Base-by-base conservation (phyloP, 1,140 invertebrate species). In the Drosophila asahinai region DNA sequence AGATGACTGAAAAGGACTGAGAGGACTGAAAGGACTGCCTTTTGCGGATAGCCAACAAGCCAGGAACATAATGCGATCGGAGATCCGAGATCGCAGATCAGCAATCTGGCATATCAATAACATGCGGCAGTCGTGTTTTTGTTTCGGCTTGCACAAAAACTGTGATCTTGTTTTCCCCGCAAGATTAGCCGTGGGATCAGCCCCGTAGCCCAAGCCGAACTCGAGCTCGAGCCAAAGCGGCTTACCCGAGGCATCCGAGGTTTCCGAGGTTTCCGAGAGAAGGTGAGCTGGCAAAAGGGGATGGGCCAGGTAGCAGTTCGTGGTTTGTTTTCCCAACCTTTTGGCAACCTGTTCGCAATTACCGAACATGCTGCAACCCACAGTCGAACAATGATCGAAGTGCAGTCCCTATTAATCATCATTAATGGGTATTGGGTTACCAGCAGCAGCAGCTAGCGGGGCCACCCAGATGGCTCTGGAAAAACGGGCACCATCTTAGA, bases 151-250 rank as follows among this genome's bases (percentile, higher is more conserved):
- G 63, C 73, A 86, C 78, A 83, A 86, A 78, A 87, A 78, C 77
- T 86, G 79, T 90, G 86, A 90, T 90, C 86, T 90, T 90, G 86
- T 90, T 90, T 87, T 81, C 66, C 86, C 86, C 70, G 38, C 64
- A 73, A 90, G 86, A 80, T 89, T 89, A 90, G 81, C 81, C 58
- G 82, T 67, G 82, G 64, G 81, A 78, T 78, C 75, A 86, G 64
- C 38, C 61, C 54, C 54, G 54, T 15, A 58, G 61, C 33, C 12
- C 19, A 62, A 42, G 12, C 27, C 60, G 48, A 54, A 51, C 62
- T 57, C 76, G 58, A 59, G 77, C 42, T 61, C 58, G 60, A 57
- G 40, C 86, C 86, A 90, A 90, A 86, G 86, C 86, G 63, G 86
- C 86, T 90, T 90, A 90, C 60, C 40, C 57, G 57, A 11, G 40